Base-by-base conservation (phyloP, 2,888 invertebrate species). In the Yponomeuta plumbellus region DNA sequence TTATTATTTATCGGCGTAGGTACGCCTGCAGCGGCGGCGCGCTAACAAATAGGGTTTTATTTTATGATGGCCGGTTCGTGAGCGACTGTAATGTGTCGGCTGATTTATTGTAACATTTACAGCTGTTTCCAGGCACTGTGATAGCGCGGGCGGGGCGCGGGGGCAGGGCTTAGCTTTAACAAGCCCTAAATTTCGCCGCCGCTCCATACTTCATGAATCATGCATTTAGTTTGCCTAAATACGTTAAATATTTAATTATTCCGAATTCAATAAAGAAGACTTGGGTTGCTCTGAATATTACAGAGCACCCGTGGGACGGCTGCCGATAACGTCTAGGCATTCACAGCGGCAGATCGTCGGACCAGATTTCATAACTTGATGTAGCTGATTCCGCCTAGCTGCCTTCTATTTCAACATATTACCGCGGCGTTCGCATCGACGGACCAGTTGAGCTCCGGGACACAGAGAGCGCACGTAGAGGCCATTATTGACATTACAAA, bases 1-100 rank as follows among this genome's bases (percentile, higher is more conserved):
- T 77, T 78, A 40, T 63, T 63, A 63, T 63, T 63, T 78, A 79
- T 78, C 73, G 73, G 74, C 71, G 72, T 69, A 76, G 78, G 77
- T 79, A 75, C 76, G 74, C 76, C 44, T 13, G 17, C 44, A 17
- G 44, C 44, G 17, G 44, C 17, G 44, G 44, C 44, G 20, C 22
- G 63, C 40, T 63, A 40, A 44, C 40, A 44, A 63, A 63, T 63
- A 44, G n/a, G 63, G 44, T 63, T 63, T 63, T 21, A 20, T 62
- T 62, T 40, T 63, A 63, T 63, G 21, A 13, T 52, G 44, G 40
- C 6, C 22, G 11, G 44, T 22, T 20, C 21, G 40, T 59, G 22
- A 59, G 59, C 59, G 59, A 21, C 63, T 3, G 44, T 63, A 61
- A 39, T 13, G 61, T 61, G 26, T 61, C 34, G 26, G 13, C 3